Conservation (phyloP, 2,888 invertebrate species). For the Lithosia quadra region DNA sequence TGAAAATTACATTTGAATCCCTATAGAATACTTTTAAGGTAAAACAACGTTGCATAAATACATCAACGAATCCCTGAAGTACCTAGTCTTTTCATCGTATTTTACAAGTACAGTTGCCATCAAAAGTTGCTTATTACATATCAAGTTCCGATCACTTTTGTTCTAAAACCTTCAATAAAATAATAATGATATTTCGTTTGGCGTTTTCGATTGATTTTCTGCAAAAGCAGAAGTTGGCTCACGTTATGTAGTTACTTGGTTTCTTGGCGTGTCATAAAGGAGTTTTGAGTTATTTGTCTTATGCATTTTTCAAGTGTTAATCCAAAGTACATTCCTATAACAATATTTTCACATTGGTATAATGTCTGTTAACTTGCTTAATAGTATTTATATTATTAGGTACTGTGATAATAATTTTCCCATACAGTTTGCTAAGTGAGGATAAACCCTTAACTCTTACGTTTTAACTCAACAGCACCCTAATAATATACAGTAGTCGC, state of each 20-base stretch:
- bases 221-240: too few species aligned
- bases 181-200: neutral
- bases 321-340: too few species aligned
- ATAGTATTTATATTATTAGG: too few species aligned
- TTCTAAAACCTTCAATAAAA: neutral
- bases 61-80: constrained; percentile 14
- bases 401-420: neutral
- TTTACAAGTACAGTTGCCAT: neutral
- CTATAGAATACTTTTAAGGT: constrained; percentile 7
- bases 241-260: too few species aligned
- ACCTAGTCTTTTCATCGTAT: constrained; percentile 15
- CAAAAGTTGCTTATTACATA: neutral
- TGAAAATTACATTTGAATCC: constrained; percentile 25
- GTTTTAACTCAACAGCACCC: constrained; percentile 25
- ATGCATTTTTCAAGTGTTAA: too few species aligned
- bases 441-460: neutral
- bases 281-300: too few species aligned
- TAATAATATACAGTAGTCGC: constrained; percentile 24
- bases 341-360: too few species aligned
- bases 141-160: too few species aligned
- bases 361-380: too few species aligned
- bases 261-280: too few species aligned
- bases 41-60: constrained; percentile 16
- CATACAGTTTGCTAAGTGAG: neutral
- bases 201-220: neutral